These are phyloP conservation scores for Patiria pectinifera DNA, from an alignment of 53 echinoderm and acorn worm species.

Conservation along the genomic window DNA sequence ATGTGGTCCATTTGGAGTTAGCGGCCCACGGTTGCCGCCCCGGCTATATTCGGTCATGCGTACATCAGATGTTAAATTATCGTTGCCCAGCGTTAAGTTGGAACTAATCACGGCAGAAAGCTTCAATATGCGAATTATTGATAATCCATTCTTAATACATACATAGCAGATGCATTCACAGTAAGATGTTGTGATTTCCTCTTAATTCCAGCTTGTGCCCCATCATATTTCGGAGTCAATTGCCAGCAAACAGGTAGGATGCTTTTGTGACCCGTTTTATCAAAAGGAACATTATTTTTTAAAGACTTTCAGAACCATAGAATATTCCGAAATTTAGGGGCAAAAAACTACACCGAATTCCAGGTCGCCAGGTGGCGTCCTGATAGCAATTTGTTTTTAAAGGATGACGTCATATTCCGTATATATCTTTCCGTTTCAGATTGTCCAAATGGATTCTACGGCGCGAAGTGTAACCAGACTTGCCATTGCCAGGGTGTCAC, in stretches of 20 bases:
- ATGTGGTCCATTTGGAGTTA: no score
- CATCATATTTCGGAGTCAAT: conserved; percentile 32
- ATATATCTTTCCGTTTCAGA: conserved; percentile 3
- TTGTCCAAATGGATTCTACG: conserved; percentile 25
- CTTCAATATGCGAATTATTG: no score
- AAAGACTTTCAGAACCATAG: neutral
- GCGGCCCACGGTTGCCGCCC: no score
- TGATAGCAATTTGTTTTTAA: neutral
- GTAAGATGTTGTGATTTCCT: neutral
- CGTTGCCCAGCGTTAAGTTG: no score
- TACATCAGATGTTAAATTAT: no score
- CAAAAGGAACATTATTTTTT: neutral
- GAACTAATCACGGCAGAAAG: no score
- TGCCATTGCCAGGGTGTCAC: conserved; percentile 25
- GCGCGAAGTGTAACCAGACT: neutral
- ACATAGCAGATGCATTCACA: no score
- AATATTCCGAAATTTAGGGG: neutral
- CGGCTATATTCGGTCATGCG: no score
- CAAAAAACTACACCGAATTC: neutral
- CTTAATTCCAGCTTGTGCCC: conserved; percentile 12
- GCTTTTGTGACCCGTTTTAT: neutral
- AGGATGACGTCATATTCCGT: neutral
- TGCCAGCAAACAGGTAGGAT: conserved; percentile 53
- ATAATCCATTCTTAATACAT: no score
- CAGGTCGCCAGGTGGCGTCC: neutral